Conservation (phyloP, 1,140 invertebrate genomes). For the Neodiprion pinetum region DNA sequence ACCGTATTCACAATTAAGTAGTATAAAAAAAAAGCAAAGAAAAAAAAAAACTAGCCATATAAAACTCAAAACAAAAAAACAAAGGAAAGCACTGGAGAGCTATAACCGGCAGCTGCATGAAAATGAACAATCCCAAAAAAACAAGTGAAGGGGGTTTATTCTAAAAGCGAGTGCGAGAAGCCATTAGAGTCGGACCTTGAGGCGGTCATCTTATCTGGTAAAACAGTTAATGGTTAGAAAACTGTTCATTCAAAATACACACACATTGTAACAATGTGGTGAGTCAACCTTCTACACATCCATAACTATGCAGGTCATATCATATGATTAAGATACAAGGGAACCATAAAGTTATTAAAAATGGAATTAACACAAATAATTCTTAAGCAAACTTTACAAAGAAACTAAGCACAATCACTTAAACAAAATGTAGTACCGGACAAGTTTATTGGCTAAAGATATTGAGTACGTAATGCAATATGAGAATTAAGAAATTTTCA, state of each 20-base stretch:
- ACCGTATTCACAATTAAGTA: constrained; percentile 17
- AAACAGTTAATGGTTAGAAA: constrained; percentile 45
- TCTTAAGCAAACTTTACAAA: too few relatives aligned
- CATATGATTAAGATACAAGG: neutral
- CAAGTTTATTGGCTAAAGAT: too few relatives aligned
- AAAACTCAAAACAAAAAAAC: constrained; percentile 12
- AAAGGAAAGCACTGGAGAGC: constrained; percentile 15
- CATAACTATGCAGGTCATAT: neutral
- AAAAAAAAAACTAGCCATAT: constrained; percentile 10
- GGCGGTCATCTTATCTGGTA: constrained; percentile 48
- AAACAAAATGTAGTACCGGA: too few relatives aligned
- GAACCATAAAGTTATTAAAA: neutral
- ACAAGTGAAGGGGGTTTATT: neutral
- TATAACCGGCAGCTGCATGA: constrained; percentile 30
- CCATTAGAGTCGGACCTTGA: constrained; percentile 43
- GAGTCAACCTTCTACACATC: neutral
- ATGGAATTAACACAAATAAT: neutral
- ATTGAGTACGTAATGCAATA: too few relatives aligned
- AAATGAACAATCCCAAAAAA: constrained; percentile 25
- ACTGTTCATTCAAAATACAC: neutral
- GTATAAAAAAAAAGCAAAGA: neutral
- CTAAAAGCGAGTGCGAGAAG: constrained; percentile 37
- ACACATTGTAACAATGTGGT: neutral
- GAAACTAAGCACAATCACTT: too few relatives aligned
- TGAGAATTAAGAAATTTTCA: too few relatives aligned